Base-by-base conservation (phyloP, 1,140 invertebrate species). In the Ladona fulva region DNA sequence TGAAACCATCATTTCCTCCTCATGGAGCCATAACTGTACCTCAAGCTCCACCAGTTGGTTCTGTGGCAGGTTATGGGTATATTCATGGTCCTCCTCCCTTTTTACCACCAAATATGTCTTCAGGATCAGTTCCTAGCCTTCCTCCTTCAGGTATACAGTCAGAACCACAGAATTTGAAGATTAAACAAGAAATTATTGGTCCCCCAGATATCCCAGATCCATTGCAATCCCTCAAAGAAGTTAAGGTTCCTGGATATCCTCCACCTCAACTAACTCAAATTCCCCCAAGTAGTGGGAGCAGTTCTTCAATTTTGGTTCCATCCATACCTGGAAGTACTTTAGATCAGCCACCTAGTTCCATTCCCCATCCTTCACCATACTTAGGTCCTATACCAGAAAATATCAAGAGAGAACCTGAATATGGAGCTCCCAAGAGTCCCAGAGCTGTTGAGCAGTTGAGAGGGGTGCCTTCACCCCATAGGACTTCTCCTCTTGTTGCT, bases 81-180 rank as follows among this genome's bases (percentile, higher is more conserved):
- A 12, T 74, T 59, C 14, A 73, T 42, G 74, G 59, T 25, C 79
- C 82, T 85, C 78, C 78, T 77, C 80, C 74, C 3, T 75, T 42
- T 25, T 24, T 25, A 75, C 74, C 29, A 1, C 74, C 29, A 5
- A 16, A 10, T 25, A 25, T 42, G 24, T 24, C 74, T 75, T 16
- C 22, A 6, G 74, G 74, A 25, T 42, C 74, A 19, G 24, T 75
- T n/a, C 24, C 24, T n/a, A 42, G 74, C 74, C 79, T 81, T 76
- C 78, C 80, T 14, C 78, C 81, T 0, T 78, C 79, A 0, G 77
- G 79, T 87, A 81, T 87, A 82, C 80, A 86, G 83, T 84, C 89
- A 83, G 86, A 93, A 83, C 92, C 92, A 14, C 92, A 93, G 82
- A 93, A 93, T 83, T 85, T 93, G 75, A 93, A 94, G 83, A 92